A percentile compares a stretch with the other conserved stretches of the same genome.
phyloP scores from a whole-genome alignment of 2,888 invertebrate genomes.

The Agonopterix heracliana region DNA sequence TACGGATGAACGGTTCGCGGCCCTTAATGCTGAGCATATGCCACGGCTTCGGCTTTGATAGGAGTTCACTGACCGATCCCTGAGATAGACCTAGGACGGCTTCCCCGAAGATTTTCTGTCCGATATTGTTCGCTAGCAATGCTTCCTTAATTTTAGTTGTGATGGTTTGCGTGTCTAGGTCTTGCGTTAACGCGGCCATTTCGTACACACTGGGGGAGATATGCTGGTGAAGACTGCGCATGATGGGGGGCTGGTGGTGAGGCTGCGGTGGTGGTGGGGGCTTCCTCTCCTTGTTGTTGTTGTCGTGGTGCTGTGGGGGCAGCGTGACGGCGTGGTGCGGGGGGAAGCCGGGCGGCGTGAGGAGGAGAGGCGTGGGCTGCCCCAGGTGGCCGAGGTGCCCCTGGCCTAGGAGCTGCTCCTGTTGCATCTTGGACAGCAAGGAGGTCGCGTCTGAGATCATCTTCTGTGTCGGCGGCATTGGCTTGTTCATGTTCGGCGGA shows the following conservation, averaged over 20 bases:
- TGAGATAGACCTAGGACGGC: slow-evolving; percentile 97
- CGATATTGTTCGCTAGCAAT: slow-evolving; percentile 96
- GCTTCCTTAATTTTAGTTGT: slow-evolving; percentile 98
- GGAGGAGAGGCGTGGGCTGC: slow-evolving; percentile 78
- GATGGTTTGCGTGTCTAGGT: slow-evolving; percentile 96
- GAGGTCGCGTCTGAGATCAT: slow-evolving; percentile 84
- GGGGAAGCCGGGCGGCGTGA: slow-evolving; percentile 86
- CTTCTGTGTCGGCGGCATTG: slow-evolving; percentile 87
- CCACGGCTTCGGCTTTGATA: slow-evolving; percentile 99
- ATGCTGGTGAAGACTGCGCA: slow-evolving; percentile 87
- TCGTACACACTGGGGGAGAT: slow-evolving; percentile 97
- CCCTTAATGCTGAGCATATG: slow-evolving; percentile 99
- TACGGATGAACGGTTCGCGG: slow-evolving; percentile 95
- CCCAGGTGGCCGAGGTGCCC: slow-evolving; percentile 72
- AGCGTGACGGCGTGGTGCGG: slow-evolving; percentile 84
- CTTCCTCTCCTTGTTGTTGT: slow-evolving; percentile 75
- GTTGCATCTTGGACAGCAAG: slow-evolving; percentile 81
- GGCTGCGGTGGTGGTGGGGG: slow-evolving; percentile 75
- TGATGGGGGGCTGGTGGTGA: slow-evolving; percentile 79
- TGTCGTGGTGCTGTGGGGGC: slow-evolving; percentile 79
- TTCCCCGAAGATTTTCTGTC: slow-evolving; percentile 99
- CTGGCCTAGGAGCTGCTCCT: slow-evolving; percentile 78
- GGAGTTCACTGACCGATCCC: slow-evolving; percentile 96
- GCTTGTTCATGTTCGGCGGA: slow-evolving; percentile 81
- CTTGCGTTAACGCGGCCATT: slow-evolving; percentile 97